These are phyloP conservation scores for Lycaena phlaeas DNA, from an alignment of 2,888 invertebrate genomes.

Conservation along the genomic window DNA sequence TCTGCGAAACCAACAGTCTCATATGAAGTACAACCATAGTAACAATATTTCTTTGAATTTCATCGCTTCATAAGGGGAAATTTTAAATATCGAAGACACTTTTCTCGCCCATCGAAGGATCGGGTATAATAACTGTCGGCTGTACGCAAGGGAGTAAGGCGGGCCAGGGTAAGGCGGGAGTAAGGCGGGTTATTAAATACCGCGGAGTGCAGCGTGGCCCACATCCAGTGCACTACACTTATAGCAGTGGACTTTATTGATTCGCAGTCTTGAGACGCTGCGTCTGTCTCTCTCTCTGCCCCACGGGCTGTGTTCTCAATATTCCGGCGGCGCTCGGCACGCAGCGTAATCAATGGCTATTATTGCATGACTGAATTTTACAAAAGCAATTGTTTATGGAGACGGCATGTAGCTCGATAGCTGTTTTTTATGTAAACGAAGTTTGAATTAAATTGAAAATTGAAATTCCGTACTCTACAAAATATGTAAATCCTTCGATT, in stretches of 20 bases:
- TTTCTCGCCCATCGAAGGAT: conserved; percentile 30
- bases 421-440: neutral
- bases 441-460: too few relatives aligned
- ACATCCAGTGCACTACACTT: conserved; percentile 66
- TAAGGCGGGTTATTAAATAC: conserved; percentile 59
- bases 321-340: conserved; percentile 55
- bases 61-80: conserved; percentile 15
- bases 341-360: conserved; percentile 38
- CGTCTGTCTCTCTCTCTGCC: conserved; percentile 42
- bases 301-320: conserved; percentile 63
- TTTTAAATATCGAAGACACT: conserved; percentile 23
- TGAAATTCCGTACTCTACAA: too few relatives aligned
- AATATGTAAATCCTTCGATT: too few relatives aligned
- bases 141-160: conserved; percentile 23
- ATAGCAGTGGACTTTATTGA: conserved; percentile 73
- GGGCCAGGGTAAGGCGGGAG: conserved; percentile 11
- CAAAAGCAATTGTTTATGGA: too few relatives aligned
- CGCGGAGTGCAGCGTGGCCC: conserved; percentile 66
- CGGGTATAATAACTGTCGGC: conserved; percentile 57
- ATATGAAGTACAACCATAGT: too few relatives aligned
- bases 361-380: conserved; percentile 28
- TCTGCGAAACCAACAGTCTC: too few relatives aligned
- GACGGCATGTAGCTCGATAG: conserved; percentile 5
- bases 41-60: too few relatives aligned
- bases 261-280: conserved; percentile 72